phyloP scores from a whole-genome alignment of 1,140 invertebrate genomes.

The Caenorhabditis elegans region DNA sequence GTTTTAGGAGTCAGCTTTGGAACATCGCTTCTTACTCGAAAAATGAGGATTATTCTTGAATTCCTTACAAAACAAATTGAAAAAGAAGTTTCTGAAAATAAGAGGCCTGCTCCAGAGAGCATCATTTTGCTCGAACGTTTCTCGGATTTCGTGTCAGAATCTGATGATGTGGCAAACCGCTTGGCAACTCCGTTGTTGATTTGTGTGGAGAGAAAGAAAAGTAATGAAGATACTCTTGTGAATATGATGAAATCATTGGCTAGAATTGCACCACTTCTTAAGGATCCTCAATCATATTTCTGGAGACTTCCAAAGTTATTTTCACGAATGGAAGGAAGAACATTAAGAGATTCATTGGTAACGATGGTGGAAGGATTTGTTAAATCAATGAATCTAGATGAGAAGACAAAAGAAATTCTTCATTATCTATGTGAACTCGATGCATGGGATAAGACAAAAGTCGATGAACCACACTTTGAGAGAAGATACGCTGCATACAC shows the following conservation, averaged over 20 bases:
- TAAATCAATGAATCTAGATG: neutral
- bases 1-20: conserved; percentile 35
- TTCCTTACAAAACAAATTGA: conserved; percentile 39
- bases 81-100: neutral
- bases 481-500: conserved; percentile 76
- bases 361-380: conserved; percentile 25
- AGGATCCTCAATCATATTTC: neutral
- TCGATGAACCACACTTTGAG: conserved; percentile 89
- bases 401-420: neutral
- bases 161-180: conserved; percentile 9
- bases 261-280: neutral
- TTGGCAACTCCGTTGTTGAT: neutral
- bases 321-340: conserved; percentile 18
- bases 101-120: neutral
- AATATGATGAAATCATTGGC: conserved; percentile 30
- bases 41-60: neutral
- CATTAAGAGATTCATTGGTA: conserved; percentile 20
- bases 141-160: conserved; percentile 30
- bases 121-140: neutral
- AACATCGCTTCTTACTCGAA: conserved; percentile 5
- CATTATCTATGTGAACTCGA: conserved; percentile 73
- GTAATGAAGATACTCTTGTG: conserved; percentile 5
- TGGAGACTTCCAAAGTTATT: conserved; percentile 19
- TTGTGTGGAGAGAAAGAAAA: neutral
- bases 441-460: conserved; percentile 79